These are phyloP conservation scores for Opisthocomus hoazin DNA, from an alignment of 2,113 vertebrate species.

Conservation along the genomic window DNA sequence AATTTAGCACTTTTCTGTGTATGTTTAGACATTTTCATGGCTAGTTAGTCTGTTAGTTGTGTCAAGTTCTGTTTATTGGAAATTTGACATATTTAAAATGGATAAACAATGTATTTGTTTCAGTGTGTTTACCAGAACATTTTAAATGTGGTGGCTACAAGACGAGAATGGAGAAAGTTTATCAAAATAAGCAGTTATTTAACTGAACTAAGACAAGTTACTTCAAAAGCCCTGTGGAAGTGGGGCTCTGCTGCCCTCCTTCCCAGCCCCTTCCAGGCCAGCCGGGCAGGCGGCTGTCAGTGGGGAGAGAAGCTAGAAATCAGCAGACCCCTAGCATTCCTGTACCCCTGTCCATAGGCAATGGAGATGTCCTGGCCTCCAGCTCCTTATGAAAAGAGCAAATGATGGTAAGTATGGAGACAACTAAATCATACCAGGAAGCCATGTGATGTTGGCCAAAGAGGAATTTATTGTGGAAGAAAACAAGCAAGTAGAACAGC, in stretches of 20 bases:
- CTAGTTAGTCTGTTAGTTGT: background rate
- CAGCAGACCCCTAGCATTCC: background rate
- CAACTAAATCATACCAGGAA: background rate
- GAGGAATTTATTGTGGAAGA: background rate
- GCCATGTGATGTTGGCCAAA: background rate
- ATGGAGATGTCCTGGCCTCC: background rate
- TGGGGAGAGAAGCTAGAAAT: background rate
- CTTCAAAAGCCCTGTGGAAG: background rate
- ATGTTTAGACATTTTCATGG: background rate
- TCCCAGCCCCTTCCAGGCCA: accelerated
- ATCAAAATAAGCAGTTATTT: background rate
- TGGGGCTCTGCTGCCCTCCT: background rate
- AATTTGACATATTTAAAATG: background rate
- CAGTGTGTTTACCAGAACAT: background rate
- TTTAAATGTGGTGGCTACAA: background rate
- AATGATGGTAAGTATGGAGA: background rate
- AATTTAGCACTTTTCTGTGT: background rate
- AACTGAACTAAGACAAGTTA: background rate
- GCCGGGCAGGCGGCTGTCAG: background rate
- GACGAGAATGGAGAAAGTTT: background rate
- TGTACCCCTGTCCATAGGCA: accelerated
- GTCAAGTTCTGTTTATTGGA: background rate
- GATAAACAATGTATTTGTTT: background rate
- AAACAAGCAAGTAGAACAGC: background rate
- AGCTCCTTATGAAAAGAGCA: background rate